Evolutionary conservation across 2,797 vertebrate genomes (phyloP).

Genomic region (Notoglanidium macrostoma): DNA sequence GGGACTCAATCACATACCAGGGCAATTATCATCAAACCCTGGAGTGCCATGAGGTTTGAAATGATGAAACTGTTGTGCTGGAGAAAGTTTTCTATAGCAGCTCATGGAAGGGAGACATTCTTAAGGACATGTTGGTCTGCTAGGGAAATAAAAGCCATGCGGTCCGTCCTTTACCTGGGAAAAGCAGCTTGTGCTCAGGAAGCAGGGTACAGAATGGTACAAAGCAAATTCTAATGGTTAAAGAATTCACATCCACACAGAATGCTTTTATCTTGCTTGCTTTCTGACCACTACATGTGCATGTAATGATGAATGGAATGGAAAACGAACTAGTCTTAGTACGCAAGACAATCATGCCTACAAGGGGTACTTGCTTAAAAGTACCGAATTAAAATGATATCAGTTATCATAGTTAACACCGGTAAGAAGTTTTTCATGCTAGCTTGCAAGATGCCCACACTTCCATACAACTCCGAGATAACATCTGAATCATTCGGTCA

Average conservation of each 20-base stretch:
- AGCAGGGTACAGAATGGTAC: neutral
- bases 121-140: too few species aligned
- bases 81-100: neutral
- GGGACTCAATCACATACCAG: neutral
- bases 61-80: neutral
- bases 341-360: neutral
- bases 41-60: neutral
- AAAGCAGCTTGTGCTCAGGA: neutral
- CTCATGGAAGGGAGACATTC: neutral
- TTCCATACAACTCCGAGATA: too few species aligned
- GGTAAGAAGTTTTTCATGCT: neutral
- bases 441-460: neutral
- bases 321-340: neutral
- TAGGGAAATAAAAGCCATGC: neutral
- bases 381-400: neutral
- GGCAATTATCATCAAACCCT: conserved; percentile 14
- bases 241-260: neutral
- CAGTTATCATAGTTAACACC: neutral
- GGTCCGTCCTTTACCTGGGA: neutral
- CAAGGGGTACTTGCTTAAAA: neutral
- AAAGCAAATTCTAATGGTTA: neutral
- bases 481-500: neutral
- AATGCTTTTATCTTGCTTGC: neutral
- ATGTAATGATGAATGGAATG: neutral
- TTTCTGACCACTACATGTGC: neutral